Conservation (phyloP, 2,113 vertebrate species). For the Ptychochromis oligacanthus region DNA sequence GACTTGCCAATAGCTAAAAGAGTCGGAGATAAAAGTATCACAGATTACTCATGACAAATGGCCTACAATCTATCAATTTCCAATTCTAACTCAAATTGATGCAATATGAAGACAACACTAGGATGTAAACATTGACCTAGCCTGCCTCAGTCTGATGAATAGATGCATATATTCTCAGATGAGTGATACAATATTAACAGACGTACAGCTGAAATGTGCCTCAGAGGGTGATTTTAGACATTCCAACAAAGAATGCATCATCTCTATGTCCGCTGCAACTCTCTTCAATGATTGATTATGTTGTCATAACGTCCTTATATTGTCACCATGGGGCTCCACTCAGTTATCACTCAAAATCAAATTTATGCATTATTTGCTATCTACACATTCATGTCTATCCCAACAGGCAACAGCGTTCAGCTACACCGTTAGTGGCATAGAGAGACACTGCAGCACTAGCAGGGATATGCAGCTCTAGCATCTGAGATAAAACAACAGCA, state of each 20-base stretch:
- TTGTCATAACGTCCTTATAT: slow-evolving; percentile 17
- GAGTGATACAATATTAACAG: slow-evolving; percentile 36
- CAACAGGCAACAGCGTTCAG: slow-evolving; percentile 15
- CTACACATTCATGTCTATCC: slow-evolving; percentile 18
- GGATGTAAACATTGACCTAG: slow-evolving; percentile 46
- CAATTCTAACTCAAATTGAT: slow-evolving; percentile 36
- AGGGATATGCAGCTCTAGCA: slow-evolving; percentile 7
- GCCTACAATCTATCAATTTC: slow-evolving; percentile 47
- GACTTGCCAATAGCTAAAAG: slow-evolving; percentile 21
- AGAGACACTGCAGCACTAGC: slow-evolving; percentile 21
- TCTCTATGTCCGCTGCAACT: slow-evolving; percentile 12
- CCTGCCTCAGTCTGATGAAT: slow-evolving; percentile 41
- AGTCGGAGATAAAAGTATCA: slow-evolving; percentile 42
- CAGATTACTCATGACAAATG: slow-evolving; percentile 58
- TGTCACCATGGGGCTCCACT: slow-evolving; percentile 35
- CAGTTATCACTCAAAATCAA: slow-evolving; percentile 43
- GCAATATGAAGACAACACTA: slow-evolving; percentile 24
- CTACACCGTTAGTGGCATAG: not conserved
- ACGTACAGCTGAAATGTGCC: slow-evolving; percentile 17
- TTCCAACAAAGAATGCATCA: slow-evolving; percentile 32
- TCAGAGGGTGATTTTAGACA: slow-evolving; percentile 33
- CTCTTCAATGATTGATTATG: slow-evolving; percentile 46
- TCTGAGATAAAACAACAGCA: slow-evolving; percentile 32
- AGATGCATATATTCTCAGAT: slow-evolving; percentile 1
- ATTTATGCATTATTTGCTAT: slow-evolving; percentile 48